phyloP scores from a whole-genome alignment of 2,888 invertebrate species.

The Drosophila peninsularis region DNA sequence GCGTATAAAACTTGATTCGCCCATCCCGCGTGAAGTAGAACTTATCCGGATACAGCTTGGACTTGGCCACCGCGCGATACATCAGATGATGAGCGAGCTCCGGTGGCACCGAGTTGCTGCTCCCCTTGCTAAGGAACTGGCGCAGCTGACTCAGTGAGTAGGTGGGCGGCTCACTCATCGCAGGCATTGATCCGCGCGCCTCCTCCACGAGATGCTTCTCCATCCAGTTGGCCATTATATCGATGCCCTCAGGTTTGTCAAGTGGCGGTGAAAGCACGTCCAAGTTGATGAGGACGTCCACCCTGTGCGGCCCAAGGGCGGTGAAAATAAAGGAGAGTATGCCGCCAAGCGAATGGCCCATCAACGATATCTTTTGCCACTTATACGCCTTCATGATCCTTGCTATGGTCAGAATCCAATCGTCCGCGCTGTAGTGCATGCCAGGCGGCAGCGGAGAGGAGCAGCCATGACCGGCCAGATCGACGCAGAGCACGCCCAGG shows the following conservation, averaged over 20 bases:
- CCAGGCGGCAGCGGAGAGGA: constrained; percentile 88
- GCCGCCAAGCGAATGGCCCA: constrained; percentile 89
- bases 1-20: constrained; percentile 60
- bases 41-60: constrained; percentile 86
- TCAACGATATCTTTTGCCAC: constrained; percentile 88
- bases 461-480: constrained; percentile 89
- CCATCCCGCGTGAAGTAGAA: constrained; percentile 84
- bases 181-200: constrained; percentile 59
- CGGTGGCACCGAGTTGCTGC: constrained; percentile 86
- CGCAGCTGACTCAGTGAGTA: constrained; percentile 87
- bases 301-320: constrained; percentile 84
- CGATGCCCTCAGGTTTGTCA: background rate
- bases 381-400: constrained; percentile 87
- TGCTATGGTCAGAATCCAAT: constrained; percentile 85
- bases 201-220: constrained; percentile 85
- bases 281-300: constrained; percentile 71
- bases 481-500: constrained; percentile 86
- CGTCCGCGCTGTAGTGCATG: constrained; percentile 74
- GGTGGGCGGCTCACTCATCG: constrained; percentile 86
- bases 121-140: constrained; percentile 86
- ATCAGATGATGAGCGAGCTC: constrained; percentile 86
- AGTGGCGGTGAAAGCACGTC: constrained; percentile 53
- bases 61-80: constrained; percentile 86
- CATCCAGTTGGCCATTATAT: constrained; percentile 1
- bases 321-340: constrained; percentile 87